Conservation (phyloP, 2,797 vertebrate genomes). For the Hydrophis major region DNA sequence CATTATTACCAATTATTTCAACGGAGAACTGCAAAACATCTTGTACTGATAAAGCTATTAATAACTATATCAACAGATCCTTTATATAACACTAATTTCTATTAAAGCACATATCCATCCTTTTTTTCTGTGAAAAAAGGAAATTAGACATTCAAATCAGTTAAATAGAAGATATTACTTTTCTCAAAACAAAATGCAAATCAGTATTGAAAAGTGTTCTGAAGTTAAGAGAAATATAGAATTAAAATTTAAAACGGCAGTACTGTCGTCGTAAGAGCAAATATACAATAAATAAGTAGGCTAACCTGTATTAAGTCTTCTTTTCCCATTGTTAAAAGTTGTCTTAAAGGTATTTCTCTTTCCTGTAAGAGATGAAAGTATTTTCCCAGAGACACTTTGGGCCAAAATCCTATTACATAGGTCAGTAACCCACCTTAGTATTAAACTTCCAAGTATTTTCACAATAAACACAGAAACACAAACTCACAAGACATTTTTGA, state of each 20-base stretch:
- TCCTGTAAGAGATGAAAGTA: constrained; percentile 72
- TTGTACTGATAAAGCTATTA: not conserved
- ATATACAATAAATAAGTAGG: constrained; percentile 16
- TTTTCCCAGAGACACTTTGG: constrained; percentile 23
- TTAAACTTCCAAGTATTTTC: not conserved
- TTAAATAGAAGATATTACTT: not conserved
- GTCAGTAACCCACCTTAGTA: not conserved
- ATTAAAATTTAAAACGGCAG: constrained; percentile 28
- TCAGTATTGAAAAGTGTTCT: not conserved
- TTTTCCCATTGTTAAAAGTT: constrained; percentile 83
- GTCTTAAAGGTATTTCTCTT: constrained; percentile 80
- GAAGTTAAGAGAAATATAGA: not conserved
- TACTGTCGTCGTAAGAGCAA: not conserved
- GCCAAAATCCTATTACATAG: not conserved
- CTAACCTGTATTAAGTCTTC: constrained; percentile 85
- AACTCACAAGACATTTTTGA: not conserved
- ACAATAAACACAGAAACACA: not conserved
- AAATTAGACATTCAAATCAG: not conserved
- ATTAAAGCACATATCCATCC: not conserved
- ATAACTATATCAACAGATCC: not conserved
- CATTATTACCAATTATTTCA: not conserved
- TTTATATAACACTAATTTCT: not conserved
- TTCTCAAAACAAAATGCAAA: not conserved
- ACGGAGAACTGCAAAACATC: not conserved
- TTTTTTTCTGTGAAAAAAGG: not conserved